Evolutionary conservation across 2,888 invertebrate genomes (phyloP), one percentile per base, ranked within the genome.

Genomic region (Drosophila rubida): DNA sequence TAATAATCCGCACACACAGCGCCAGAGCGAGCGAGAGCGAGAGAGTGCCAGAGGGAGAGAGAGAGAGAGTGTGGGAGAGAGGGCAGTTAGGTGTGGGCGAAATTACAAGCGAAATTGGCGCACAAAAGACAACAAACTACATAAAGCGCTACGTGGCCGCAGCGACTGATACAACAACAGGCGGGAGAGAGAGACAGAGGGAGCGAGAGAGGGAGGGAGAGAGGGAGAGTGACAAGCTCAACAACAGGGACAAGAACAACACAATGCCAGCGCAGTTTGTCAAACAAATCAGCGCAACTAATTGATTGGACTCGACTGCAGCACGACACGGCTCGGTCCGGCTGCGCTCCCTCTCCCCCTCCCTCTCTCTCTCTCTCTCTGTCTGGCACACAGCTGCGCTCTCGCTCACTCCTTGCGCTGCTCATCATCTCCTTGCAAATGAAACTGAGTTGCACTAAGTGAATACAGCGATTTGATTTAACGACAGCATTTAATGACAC

Each of bases 281-380:
- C 73, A 75, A 81, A 75, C 79, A 78, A 81, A 81, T 75, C 80
- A 78, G 82, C 70, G 76, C 57, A 75, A 73, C 76, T 80, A 81
- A 81, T 80, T 80, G 79, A 81, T 80, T 78, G 50, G 64, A 50
- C 32, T 45, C 50, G 62, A 41, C 49, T 49, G 16, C 27, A 44
- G 41, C 55, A 54, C 51, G 37, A n/a, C 35, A 25, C 37, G 27
- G 7, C 35, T 2, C 13, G 13, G 35, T 35, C 9, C 30, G 4
- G 30, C 2, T 35, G 6, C 35, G 6, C 2, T 6, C n/a, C 7
- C 6, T 2, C 35, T 7, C 13, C 2, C 13, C 13, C 35, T 13
- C 35, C 4, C 35, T 35, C 13, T 35, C 35, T 35, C 6, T 7
- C 13, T 35, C 35, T 13, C 35, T 6, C 13, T 13, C n/a, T 35